These are phyloP conservation scores for Drosophila hamatofila DNA, from an alignment of 2,888 invertebrate species.

Conservation along the genomic window DNA sequence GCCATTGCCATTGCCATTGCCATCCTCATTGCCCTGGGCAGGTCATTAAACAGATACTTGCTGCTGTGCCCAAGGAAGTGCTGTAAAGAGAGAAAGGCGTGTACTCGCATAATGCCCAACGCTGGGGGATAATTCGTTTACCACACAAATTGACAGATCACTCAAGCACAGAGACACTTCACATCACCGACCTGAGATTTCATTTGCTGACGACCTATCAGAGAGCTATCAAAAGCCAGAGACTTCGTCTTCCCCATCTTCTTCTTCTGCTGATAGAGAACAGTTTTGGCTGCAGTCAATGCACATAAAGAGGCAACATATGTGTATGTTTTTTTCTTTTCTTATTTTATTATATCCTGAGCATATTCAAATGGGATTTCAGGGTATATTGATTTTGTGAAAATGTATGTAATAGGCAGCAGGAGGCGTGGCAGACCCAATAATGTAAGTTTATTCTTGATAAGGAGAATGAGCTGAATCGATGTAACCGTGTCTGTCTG, in stretches of 20 bases:
- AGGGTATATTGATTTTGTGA: neutral
- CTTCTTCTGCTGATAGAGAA: neutral
- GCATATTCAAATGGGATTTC: too few species aligned
- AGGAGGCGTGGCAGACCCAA: too few species aligned
- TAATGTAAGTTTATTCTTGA: too few species aligned
- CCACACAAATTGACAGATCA: conserved; percentile 45
- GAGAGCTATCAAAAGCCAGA: neutral
- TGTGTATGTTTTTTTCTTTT: neutral
- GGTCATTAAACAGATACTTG: conserved; percentile 42
- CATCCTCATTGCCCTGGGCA: conserved; percentile 13
- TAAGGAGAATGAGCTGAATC: too few species aligned
- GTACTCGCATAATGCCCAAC: neutral
- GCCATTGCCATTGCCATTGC: conserved; percentile 46
- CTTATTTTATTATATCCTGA: neutral
- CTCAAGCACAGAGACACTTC: conserved; percentile 18
- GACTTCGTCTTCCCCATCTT: too few species aligned
- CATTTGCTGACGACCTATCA: neutral
- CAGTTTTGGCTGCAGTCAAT: neutral
- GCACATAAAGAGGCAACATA: neutral
- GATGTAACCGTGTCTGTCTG: too few species aligned
- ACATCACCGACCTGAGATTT: neutral
- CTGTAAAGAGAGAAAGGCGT: neutral
- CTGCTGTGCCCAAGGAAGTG: conserved; percentile 7
- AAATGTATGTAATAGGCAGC: too few species aligned
- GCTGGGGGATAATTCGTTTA: conserved; percentile 44